These are phyloP conservation scores for Syrphus vitripennis DNA, from an alignment of 2,888 invertebrate species.

Conservation along the genomic window DNA sequence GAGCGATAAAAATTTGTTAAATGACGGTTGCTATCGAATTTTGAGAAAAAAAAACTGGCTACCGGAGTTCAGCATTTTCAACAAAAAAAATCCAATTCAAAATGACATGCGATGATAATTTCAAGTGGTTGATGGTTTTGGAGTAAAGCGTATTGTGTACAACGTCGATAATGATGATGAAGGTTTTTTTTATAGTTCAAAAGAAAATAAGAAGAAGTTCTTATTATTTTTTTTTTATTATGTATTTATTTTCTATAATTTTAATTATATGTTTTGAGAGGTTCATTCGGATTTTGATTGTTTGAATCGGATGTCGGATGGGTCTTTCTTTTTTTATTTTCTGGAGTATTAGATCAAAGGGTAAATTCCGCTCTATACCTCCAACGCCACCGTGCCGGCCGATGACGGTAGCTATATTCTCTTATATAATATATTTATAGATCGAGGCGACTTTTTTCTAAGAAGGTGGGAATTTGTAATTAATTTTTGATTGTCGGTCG, in stretches of 20 bases:
- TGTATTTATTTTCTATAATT: constrained; percentile 22
- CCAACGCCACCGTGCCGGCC: not conserved
- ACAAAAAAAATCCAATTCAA: constrained; percentile 21
- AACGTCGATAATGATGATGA: constrained; percentile 24
- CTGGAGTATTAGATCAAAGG: constrained; percentile 39
- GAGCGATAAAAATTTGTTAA: constrained; percentile 59
- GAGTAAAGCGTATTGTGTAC: not conserved
- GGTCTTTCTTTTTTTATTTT: not conserved
- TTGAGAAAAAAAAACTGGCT: constrained; percentile 21
- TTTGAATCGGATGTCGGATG: constrained; percentile 15
- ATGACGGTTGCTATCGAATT: constrained; percentile 26
- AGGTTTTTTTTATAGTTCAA: constrained; percentile 10
- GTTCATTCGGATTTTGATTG: constrained; percentile 8
- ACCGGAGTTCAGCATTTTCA: constrained; percentile 59
- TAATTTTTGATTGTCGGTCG: constrained; percentile 47
- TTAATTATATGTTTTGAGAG: constrained; percentile 29
- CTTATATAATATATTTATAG: not conserved
- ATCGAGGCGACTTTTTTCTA: constrained; percentile 35
- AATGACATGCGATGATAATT: constrained; percentile 36
- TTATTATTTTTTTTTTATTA: constrained; percentile 10
- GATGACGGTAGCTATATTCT: constrained; percentile 1
- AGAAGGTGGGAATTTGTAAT: constrained; percentile 50
- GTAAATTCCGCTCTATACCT: not conserved
- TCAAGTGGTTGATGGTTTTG: not conserved
- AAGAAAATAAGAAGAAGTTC: not conserved